These are phyloP conservation scores for Holothuria scabra DNA, from an alignment of 53 echinoderm and acorn worm species.

Conservation along the genomic window DNA sequence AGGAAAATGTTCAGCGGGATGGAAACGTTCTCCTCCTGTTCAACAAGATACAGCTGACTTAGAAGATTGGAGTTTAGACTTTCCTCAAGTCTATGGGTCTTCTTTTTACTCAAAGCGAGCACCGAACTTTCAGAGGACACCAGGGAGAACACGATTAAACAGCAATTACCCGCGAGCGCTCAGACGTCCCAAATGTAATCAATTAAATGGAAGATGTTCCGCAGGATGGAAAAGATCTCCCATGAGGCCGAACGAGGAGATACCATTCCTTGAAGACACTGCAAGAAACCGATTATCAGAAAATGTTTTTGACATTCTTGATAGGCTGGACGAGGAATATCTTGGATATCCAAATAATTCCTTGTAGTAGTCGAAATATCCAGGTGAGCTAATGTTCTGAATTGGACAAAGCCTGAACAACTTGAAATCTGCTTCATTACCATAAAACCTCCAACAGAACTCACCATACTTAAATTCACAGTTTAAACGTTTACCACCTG, in stretches of 20 bases:
- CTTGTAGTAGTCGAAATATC: too few relatives aligned
- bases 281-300: neutral
- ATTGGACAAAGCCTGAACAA: too few relatives aligned
- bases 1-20: slow-evolving; percentile 20
- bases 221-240: slow-evolving; percentile 37
- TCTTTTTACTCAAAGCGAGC: neutral
- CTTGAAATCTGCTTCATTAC: too few relatives aligned
- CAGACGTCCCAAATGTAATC: slow-evolving; percentile 1
- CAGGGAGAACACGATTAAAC: neutral
- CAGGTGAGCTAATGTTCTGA: too few relatives aligned
- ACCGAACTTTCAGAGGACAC: too few relatives aligned
- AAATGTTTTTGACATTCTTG: slow-evolving; percentile 4
- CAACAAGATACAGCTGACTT: neutral
- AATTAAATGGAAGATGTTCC: slow-evolving; percentile 26
- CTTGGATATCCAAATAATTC: too few relatives aligned
- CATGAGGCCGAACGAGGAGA: neutral
- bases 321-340: neutral
- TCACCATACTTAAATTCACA: too few relatives aligned
- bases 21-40: slow-evolving; percentile 5
- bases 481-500: too few relatives aligned
- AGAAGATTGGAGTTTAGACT: slow-evolving; percentile 4
- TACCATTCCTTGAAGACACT: neutral
- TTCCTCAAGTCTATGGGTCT: neutral
- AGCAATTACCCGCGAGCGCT: neutral
- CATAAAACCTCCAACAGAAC: too few relatives aligned